These are phyloP conservation scores for Drosophila pandora DNA, from an alignment of 1,140 invertebrate genomes.

Conservation along the genomic window DNA sequence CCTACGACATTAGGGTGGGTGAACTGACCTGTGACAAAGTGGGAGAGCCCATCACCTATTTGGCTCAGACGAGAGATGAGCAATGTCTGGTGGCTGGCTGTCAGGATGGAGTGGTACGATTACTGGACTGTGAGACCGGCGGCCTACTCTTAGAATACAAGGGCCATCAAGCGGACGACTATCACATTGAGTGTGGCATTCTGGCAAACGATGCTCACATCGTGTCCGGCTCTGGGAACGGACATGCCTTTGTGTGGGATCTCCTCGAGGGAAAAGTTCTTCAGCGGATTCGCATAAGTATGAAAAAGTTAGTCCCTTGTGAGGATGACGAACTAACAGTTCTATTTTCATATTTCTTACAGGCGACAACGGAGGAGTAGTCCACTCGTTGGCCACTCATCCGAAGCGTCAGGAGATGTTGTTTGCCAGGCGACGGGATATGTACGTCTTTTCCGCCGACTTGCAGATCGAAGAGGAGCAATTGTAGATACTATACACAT, in stretches of 20 bases:
- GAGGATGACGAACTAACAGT: too few relatives aligned
- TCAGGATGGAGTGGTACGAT: constrained; percentile 90
- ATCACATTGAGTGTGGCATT: constrained; percentile 93
- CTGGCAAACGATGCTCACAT: constrained; percentile 92
- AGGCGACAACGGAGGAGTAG: constrained; percentile 84
- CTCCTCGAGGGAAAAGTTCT: constrained; percentile 89
- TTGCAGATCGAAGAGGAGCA: constrained; percentile 70
- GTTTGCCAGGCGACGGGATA: constrained; percentile 87
- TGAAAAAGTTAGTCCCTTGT: constrained; percentile 9
- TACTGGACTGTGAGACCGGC: constrained; percentile 95
- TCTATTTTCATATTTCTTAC: not conserved
- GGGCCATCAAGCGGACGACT: constrained; percentile 92
- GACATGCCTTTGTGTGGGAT: constrained; percentile 94
- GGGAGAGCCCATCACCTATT: constrained; percentile 90
- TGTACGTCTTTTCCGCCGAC: constrained; percentile 86
- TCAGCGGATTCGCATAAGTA: constrained; percentile 84
- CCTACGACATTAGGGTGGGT: constrained; percentile 96
- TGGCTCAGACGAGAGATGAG: constrained; percentile 88
- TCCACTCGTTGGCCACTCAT: constrained; percentile 90
- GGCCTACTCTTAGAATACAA: constrained; percentile 91
- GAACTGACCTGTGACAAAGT: constrained; percentile 93
- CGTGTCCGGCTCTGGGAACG: constrained; percentile 94
- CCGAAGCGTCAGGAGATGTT: constrained; percentile 88
- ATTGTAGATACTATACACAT: constrained; percentile 25
- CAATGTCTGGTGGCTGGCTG: constrained; percentile 92